Conservation (phyloP, 2,113 vertebrate genomes). For the Casuarius casuarius region DNA sequence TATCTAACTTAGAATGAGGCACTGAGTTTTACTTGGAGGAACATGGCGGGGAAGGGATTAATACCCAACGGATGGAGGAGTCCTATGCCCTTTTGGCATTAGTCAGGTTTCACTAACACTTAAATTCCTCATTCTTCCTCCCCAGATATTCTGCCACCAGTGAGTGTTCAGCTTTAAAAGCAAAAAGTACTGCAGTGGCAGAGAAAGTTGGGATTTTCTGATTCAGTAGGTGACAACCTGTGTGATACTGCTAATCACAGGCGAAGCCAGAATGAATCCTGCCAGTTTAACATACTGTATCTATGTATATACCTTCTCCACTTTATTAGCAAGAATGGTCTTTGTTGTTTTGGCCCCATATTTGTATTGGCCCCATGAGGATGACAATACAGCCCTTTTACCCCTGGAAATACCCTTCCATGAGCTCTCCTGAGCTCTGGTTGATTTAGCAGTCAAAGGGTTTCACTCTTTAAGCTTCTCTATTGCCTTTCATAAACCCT, state of each 20-base stretch:
- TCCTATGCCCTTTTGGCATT: neutral
- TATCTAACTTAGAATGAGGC: neutral
- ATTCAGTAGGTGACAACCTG: neutral
- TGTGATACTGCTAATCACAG: neutral
- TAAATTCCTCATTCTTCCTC: neutral
- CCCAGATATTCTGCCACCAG: neutral
- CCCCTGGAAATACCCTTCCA: neutral
- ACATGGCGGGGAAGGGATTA: neutral
- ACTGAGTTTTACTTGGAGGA: neutral
- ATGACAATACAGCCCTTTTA: neutral
- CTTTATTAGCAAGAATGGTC: neutral
- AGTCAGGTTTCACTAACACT: neutral
- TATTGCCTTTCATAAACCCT: neutral
- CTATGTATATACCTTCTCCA: neutral
- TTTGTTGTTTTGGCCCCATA: neutral
- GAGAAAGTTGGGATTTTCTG: constrained; percentile 2
- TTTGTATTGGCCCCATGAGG: neutral
- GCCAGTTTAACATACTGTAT: neutral
- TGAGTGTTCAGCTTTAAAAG: neutral
- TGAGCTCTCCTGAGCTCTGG: neutral
- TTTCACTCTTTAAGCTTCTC: neutral
- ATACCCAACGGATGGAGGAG: neutral
- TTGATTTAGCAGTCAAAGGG: neutral
- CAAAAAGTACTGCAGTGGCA: neutral
- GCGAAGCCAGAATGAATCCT: neutral